Conservation (phyloP, 2,888 invertebrate species). For the Caenorhabditis sp. region DNA sequence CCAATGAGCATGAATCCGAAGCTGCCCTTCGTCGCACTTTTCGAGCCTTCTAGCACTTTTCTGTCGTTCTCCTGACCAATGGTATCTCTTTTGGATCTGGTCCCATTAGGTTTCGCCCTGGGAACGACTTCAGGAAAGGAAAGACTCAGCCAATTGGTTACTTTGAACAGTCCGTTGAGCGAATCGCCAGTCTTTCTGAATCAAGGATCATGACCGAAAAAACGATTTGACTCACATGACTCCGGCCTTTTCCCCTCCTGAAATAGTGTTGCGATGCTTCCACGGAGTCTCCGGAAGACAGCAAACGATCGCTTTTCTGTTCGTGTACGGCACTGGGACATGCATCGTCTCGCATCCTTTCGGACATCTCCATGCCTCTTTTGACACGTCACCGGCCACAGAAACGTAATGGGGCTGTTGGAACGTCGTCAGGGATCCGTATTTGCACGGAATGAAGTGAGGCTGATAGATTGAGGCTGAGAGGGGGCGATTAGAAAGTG, state of each 20-base stretch:
- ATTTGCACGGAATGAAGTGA: conserved; percentile 26
- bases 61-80: background rate
- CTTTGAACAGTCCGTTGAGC: background rate
- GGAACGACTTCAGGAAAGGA: background rate
- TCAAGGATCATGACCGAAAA: background rate
- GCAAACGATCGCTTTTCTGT: conserved; percentile 5
- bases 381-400: background rate
- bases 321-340: background rate
- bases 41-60: too few relatives aligned
- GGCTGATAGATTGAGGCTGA: too few relatives aligned
- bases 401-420: conserved; percentile 10
- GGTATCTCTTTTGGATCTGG: background rate
- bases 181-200: background rate
- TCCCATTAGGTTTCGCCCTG: background rate
- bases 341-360: conserved; percentile 4
- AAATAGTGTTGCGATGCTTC: conserved; percentile 1
- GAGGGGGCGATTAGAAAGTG: too few relatives aligned
- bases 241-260: background rate
- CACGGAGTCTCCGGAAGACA: conserved; percentile 13
- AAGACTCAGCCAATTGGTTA: conserved; percentile 4
- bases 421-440: conserved; percentile 16
- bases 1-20: background rate
- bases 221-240: background rate
- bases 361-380: background rate
- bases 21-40: background rate